These are phyloP conservation scores for Drosophila ficusphila DNA, from an alignment of 1,140 invertebrate species.

Conservation along the genomic window DNA sequence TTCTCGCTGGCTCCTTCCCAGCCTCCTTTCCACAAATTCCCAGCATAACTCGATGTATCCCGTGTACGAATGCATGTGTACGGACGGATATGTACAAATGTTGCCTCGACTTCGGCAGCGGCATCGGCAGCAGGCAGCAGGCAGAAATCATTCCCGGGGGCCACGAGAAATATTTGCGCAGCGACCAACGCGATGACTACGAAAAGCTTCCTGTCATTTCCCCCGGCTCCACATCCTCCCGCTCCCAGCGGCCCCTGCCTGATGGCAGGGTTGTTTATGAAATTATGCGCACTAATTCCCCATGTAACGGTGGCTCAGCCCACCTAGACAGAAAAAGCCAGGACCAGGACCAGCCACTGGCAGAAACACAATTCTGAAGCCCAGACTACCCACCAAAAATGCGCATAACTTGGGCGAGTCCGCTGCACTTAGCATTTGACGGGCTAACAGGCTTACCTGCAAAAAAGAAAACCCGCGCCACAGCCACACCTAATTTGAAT, in stretches of 20 bases:
- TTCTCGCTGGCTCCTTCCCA: constrained; percentile 6
- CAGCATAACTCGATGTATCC: constrained; percentile 68
- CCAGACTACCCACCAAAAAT: constrained; percentile 29
- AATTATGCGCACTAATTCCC: constrained; percentile 81
- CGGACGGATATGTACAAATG: constrained; percentile 37
- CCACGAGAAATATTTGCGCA: constrained; percentile 72
- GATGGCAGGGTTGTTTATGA: constrained; percentile 56
- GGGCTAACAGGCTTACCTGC: constrained; percentile 5
- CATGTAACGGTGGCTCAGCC: constrained; percentile 60
- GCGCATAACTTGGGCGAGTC: constrained; percentile 46
- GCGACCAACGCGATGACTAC: constrained; percentile 67
- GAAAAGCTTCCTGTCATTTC: constrained; percentile 52
- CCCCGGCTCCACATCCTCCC: not conserved
- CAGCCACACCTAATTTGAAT: constrained; percentile 36
- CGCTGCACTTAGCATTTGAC: constrained; percentile 47
- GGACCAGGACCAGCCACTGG: no score
- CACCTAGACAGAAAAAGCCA: constrained; percentile 43
- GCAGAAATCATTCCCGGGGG: constrained; percentile 60
- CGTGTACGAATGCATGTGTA: constrained; percentile 50
- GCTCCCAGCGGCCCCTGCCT: not conserved
- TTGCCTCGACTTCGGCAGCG: no score
- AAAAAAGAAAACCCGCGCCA: not conserved
- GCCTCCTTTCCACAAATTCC: constrained; percentile 57
- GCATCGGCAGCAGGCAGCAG: constrained; percentile 30
- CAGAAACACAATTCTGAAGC: constrained; percentile 14